Conservation (phyloP, 2,113 vertebrate species). For the Thamnaconus septentrionalis region DNA sequence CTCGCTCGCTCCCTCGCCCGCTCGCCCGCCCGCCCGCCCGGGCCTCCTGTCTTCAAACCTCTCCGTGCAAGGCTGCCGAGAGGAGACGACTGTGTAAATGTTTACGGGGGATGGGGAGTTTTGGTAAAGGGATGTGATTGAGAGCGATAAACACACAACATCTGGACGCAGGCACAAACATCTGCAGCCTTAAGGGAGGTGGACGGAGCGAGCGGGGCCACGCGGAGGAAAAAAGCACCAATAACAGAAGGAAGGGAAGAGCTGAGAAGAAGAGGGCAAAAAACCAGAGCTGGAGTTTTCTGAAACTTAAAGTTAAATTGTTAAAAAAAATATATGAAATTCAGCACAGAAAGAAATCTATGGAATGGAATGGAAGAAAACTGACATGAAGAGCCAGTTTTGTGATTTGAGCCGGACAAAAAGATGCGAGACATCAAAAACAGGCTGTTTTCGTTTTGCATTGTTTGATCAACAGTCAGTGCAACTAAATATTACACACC, state of each 20-base stretch:
- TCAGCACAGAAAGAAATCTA: too few species aligned
- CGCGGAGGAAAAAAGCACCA: not conserved
- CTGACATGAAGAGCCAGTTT: too few species aligned
- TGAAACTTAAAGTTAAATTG: slow-evolving; percentile 1
- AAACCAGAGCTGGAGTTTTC: not conserved
- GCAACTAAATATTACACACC: too few species aligned
- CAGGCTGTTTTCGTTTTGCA: too few species aligned
- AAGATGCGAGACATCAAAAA: too few species aligned
- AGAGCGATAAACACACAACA: slow-evolving; percentile 48
- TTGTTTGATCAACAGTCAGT: too few species aligned
- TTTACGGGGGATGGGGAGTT: slow-evolving; percentile 49
- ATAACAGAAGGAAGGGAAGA: slow-evolving; percentile 10
- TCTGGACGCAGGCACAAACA: slow-evolving; percentile 47
- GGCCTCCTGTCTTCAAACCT: too few species aligned
- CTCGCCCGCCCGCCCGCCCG: not conserved
- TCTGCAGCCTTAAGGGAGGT: slow-evolving; percentile 47
- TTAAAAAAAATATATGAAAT: too few species aligned
- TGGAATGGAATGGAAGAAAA: too few species aligned
- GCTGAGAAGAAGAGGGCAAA: not conserved
- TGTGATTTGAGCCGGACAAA: too few species aligned
- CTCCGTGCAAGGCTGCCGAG: slow-evolving; percentile 3
- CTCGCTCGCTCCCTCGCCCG: not conserved
- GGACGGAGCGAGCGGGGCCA: slow-evolving; percentile 16
- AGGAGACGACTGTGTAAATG: slow-evolving; percentile 53
- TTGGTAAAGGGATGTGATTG: slow-evolving; percentile 30